These are phyloP conservation scores for Lymantria dispar DNA, from an alignment of 2,888 invertebrate species.

Conservation along the genomic window DNA sequence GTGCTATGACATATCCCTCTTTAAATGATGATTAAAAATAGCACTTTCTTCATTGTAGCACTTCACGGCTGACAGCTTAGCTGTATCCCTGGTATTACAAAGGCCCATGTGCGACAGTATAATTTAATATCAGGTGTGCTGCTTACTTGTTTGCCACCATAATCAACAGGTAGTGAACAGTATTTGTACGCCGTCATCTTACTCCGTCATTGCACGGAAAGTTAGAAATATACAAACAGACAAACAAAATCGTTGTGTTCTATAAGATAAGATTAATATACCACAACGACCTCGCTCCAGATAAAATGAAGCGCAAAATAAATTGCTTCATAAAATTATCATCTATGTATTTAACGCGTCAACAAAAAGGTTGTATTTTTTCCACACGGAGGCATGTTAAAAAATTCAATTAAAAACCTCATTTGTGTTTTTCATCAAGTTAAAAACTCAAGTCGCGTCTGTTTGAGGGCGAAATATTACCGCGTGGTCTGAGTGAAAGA, in stretches of 20 bases:
- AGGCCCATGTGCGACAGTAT: no score
- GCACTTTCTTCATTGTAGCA: no score
- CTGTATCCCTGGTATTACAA: no score
- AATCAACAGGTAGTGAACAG: no score
- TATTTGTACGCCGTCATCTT: no score
- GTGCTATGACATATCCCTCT: no score
- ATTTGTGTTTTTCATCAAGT: conserved; percentile 63
- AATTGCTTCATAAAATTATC: conserved; percentile 24
- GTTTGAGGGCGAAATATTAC: conserved; percentile 47
- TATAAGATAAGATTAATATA: conserved; percentile 13
- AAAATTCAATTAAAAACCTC: conserved; percentile 64
- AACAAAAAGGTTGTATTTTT: conserved; percentile 31
- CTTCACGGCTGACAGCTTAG: no score
- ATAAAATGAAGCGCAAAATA: conserved; percentile 17
- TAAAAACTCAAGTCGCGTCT: conserved; percentile 52
- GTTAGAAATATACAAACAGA: background rate
- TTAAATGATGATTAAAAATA: no score
- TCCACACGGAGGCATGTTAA: conserved; percentile 31
- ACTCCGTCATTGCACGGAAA: no score
- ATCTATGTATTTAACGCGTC: conserved; percentile 41
- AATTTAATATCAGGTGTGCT: no score
- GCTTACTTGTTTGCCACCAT: no score
- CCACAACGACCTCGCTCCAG: conserved; percentile 2
- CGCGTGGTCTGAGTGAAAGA: conserved; percentile 12
- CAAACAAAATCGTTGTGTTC: background rate